Percentiles rank a stretch among this genome's conserved stretches.
phyloP scores from a whole-genome alignment of 2,888 invertebrate species.

The Tortricodes alternella region DNA sequence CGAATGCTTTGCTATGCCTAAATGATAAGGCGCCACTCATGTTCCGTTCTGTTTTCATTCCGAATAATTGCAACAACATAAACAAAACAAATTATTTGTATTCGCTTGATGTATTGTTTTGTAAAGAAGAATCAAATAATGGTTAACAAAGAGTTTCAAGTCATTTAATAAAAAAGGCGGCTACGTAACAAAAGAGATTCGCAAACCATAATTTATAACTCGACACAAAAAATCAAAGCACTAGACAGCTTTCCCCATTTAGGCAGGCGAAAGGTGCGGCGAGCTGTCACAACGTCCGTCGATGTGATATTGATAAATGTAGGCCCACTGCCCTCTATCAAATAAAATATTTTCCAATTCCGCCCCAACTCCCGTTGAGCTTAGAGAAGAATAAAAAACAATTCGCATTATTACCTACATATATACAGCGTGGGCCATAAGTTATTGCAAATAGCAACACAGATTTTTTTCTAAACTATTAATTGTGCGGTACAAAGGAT shows the following conservation, averaged over 20 bases:
- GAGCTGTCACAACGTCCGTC: conserved; percentile 54
- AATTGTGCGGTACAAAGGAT: no score
- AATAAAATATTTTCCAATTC: conserved; percentile 62
- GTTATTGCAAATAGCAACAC: no score
- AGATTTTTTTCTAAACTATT: no score
- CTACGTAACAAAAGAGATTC: not conserved
- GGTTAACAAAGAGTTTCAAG: no score
- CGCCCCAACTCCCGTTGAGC: conserved; percentile 44
- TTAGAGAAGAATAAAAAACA: conserved; percentile 48
- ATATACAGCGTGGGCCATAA: no score
- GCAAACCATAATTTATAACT: conserved; percentile 20
- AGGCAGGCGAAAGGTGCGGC: conserved; percentile 59
- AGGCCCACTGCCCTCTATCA: conserved; percentile 59
- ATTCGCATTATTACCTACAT: conserved; percentile 61
- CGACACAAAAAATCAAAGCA: conserved; percentile 28
- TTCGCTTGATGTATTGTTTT: no score
- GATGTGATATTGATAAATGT: conserved; percentile 78
- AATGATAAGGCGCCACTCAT: no score
- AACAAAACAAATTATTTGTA: not conserved
- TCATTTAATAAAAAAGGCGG: not conserved
- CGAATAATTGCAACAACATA: no score
- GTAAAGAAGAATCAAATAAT: no score
- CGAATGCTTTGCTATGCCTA: not conserved
- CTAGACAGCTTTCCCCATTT: conserved; percentile 56
- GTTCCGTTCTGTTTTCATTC: no score